Evolutionary conservation across 2,888 invertebrate species (phyloP), one percentile per base, ranked within the genome.

Genomic region (Mamestra brassicae): DNA sequence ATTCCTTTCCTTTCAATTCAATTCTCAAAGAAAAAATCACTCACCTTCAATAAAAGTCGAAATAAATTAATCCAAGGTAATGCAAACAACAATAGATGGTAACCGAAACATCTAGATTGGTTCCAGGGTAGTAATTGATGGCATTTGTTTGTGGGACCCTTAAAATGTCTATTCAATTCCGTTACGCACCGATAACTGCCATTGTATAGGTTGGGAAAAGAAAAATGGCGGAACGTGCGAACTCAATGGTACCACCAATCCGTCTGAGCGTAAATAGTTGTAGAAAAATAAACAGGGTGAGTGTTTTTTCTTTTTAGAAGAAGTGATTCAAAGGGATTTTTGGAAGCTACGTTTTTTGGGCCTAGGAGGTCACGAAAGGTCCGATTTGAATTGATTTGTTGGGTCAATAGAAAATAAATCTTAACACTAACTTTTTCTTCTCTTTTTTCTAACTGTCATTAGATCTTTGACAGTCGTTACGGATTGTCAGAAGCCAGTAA

Each of bases 111-210:
- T 70, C 81, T 73, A 76, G 70, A 84, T 86, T 85, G 78, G 66
- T 83, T 78, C 65, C 36, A 61, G 57, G 74, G 65, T n/a, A 73
- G 82, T 83, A 85, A 88, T 85, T 89, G 79, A 88, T 89, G 80
- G 81, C 71, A 85, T 88, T 88, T 87, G 85, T 87, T 88, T 87
- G 87, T 81, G 71, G 69, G 67, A 61, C 60, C 83, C 75, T 77
- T 80, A 85, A 85, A 87, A 84, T 69, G 74, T 83, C 85, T 69
- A 85, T 85, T 85, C 87, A 85, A 88, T 85, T 81, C 76, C 74
- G 84, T 78, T 86, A 80, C 85, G 84, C 67, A 76, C 54, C 81
- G 79, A 79, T 85, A 77, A 84, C 80, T 55, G 69, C 38, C 11
- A 67, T 76, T 78, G 79, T 80, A 79, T 76, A 57, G 64, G 61